Evolutionary conservation across 2,888 invertebrate genomes (phyloP), one percentile per base, ranked within the genome.

Genomic region (Melipona beecheii): DNA sequence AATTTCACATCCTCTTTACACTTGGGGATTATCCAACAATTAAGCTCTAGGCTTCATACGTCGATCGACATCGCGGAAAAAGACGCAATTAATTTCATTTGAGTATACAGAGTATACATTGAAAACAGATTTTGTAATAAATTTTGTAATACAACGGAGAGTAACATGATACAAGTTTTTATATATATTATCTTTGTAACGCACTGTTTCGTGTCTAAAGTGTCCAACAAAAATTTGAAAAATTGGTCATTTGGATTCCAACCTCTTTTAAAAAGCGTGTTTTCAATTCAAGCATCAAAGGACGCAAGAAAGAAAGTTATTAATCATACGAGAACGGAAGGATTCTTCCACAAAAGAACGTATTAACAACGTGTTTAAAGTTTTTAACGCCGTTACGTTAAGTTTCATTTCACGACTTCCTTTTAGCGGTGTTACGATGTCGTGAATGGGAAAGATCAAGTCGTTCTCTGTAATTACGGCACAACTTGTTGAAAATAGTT

Each of bases 1-100:
- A 83, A 84, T 75, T 82, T 84, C 19, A 71, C 66, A 49, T 56
- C 54, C 74, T 36, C 50, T 13, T 49, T 24, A 13, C 68, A 21
- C 27, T 69, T 82, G 73, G 69, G 58, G 58, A 6, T 0, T 36
- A 50, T 21, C 82, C 65, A 82, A 81, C 24, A 49, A 36, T 54
- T 73, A 6, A 31, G 27, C 27, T 31, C 27, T 21, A 60, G 36
- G 50, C 50, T 76, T 70, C 13, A 19, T 49, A 27, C 4, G 17
- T 1, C n/a, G 6, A 49, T 62, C 27, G 52, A 24, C 24, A 5
- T 15, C 13, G 27, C 24, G 11, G 17, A 31, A 21, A 60, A 50
- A 56, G n/a, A 36, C 36, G 24, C 58, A 58, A 58, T 49, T 62
- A 70, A 49, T 70, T 75, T 24, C 24, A 27, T 69, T 21, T 11